phyloP scores from a whole-genome alignment of 2,888 invertebrate species.

The Ophion ellenae region DNA sequence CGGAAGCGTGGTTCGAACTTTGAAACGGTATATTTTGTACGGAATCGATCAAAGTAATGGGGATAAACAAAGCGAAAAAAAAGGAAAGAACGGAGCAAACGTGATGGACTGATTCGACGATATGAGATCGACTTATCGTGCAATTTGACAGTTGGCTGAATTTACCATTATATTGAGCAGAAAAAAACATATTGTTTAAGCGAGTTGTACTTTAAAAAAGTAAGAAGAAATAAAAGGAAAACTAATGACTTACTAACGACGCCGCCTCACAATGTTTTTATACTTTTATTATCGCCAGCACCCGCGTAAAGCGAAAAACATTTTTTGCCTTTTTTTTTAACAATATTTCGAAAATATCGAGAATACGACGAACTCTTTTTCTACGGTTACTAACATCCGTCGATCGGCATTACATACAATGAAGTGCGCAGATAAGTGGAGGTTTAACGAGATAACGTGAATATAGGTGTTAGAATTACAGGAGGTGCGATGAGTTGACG shows the following conservation, averaged over 20 bases:
- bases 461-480: conserved; percentile 13
- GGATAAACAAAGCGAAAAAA: not conserved
- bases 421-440: not conserved
- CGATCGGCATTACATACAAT: not conserved
- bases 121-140: conserved; percentile 52
- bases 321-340: too few relatives aligned
- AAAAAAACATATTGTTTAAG: conserved; percentile 49
- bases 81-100: not conserved
- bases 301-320: too few relatives aligned
- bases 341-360: too few relatives aligned
- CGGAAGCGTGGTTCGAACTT: conserved; percentile 37
- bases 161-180: conserved; percentile 33
- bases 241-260: conserved; percentile 44
- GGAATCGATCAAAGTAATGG: conserved; percentile 37
- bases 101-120: conserved; percentile 45
- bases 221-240: conserved; percentile 47
- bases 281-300: not conserved
- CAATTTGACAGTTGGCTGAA: conserved; percentile 54
- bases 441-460: conserved; percentile 3
- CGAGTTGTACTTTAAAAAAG: conserved; percentile 60
- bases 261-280: not conserved
- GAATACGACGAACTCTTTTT: not conserved
- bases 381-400: not conserved
- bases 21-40: conserved; percentile 60
- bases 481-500: not conserved